Percentiles rank a stretch among this genome's conserved stretches.
These are phyloP conservation scores for Macrostomum cliftonense DNA, from an alignment of 2,888 invertebrate genomes.

Conservation along the genomic window DNA sequence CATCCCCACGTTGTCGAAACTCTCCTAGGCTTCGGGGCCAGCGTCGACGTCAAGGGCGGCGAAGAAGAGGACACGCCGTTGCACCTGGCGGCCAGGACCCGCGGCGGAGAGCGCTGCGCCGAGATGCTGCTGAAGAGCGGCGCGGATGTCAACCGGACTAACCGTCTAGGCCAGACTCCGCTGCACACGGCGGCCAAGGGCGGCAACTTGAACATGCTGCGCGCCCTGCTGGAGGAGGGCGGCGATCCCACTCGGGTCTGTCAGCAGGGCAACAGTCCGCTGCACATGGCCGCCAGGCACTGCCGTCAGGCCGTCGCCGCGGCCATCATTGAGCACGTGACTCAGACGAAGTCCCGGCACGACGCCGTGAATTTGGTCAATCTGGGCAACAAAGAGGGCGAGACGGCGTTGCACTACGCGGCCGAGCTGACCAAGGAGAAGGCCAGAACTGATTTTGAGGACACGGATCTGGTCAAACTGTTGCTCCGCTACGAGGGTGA, in stretches of 20 bases:
- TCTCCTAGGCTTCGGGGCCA: constrained; percentile 80
- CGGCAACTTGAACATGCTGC: constrained; percentile 67
- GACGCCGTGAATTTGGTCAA: constrained; percentile 68
- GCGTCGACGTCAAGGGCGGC: constrained; percentile 69
- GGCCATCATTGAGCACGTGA: constrained; percentile 49
- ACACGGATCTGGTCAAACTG: constrained; percentile 62
- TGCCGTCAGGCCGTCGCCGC: constrained; percentile 59
- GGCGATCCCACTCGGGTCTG: constrained; percentile 54
- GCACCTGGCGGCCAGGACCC: constrained; percentile 83
- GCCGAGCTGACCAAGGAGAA: constrained; percentile 68
- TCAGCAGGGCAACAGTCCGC: constrained; percentile 76
- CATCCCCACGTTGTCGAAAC: constrained; percentile 78
- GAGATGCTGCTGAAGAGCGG: constrained; percentile 92
- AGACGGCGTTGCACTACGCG: constrained; percentile 78
- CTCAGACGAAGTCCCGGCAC: constrained; percentile 40
- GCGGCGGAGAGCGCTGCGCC: constrained; percentile 75
- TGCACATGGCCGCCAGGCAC: constrained; percentile 70
- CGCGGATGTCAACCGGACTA: constrained; percentile 79
- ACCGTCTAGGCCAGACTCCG: constrained; percentile 81
- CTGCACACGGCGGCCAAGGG: constrained; percentile 82
- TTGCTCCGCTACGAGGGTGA: constrained; percentile 78
- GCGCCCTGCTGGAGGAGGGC: constrained; percentile 70
- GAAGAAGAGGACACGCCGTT: constrained; percentile 70
- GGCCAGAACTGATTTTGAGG: constrained; percentile 54
- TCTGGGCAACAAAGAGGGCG: constrained; percentile 70